Conservation (phyloP, 2,113 vertebrate genomes). For the Pedionomus torquatus region DNA sequence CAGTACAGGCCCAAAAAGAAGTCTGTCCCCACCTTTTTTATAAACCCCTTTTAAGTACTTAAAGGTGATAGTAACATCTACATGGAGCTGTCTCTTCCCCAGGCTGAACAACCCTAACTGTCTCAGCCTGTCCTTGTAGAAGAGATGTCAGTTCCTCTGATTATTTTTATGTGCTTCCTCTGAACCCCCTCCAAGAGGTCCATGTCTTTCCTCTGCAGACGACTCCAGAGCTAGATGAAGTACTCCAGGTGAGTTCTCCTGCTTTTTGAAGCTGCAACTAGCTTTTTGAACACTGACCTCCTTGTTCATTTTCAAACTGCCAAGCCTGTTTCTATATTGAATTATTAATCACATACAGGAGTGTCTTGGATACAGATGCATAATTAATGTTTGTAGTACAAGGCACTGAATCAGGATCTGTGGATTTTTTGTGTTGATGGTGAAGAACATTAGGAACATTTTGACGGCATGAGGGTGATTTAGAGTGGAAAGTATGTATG, state of each 20-base stretch:
- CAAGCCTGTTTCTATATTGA: background rate
- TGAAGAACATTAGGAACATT: background rate
- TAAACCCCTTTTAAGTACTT: background rate
- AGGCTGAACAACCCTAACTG: background rate
- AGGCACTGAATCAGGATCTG: background rate
- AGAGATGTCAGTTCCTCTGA: background rate
- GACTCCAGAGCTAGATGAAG: background rate
- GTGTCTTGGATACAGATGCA: background rate
- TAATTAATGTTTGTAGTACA: background rate
- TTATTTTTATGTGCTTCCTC: background rate
- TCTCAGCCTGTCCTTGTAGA: background rate
- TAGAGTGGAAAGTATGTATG: background rate
- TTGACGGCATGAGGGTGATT: background rate
- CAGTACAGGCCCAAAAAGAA: no score
- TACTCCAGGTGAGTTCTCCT: background rate
- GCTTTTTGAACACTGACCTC: background rate
- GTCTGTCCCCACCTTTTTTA: background rate
- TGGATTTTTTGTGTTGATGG: background rate
- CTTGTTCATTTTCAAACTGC: background rate
- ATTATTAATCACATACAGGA: background rate
- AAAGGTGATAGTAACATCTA: background rate
- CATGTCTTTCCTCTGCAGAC: background rate
- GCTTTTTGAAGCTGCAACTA: background rate
- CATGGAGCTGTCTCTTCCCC: background rate
- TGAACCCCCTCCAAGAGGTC: background rate